Evolutionary conservation across 2,888 invertebrate genomes (phyloP).

Genomic region (Anodontia alba): DNA sequence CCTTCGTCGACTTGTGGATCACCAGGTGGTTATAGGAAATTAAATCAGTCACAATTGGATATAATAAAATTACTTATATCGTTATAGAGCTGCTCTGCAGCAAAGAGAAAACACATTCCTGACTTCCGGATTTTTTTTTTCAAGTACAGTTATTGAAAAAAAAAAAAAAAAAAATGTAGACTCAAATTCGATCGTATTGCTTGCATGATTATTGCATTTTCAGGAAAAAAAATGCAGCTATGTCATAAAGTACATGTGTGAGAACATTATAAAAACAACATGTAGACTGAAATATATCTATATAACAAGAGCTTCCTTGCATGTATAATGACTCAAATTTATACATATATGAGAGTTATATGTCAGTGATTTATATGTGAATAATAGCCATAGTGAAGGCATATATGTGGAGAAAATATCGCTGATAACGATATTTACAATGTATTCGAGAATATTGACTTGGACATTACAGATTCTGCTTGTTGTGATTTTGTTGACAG

Average conservation of each 20-base stretch:
- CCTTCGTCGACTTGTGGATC: not conserved
- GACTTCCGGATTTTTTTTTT: not conserved
- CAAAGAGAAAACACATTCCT: not conserved
- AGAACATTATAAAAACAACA: too few species aligned
- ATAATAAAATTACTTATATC: constrained; percentile 12
- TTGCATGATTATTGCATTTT: too few species aligned
- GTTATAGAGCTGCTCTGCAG: not conserved
- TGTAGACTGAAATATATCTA: too few species aligned
- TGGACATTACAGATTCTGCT: not conserved
- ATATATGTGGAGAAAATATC: not conserved
- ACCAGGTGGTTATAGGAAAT: not conserved
- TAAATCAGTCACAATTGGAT: not conserved
- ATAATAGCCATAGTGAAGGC: not conserved
- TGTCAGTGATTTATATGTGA: not conserved
- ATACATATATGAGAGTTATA: not conserved
- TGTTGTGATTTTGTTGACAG: not conserved
- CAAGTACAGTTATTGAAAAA: not conserved
- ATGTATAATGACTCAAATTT: too few species aligned
- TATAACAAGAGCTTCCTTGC: too few species aligned
- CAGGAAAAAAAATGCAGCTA: too few species aligned
- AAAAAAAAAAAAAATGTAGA: not conserved
- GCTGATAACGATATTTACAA: not conserved
- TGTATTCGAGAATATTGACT: not conserved
- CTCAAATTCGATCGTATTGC: not conserved
- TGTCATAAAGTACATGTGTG: too few species aligned